phyloP scores from a whole-genome alignment of 2,113 vertebrate genomes.

The Bostrychus sinensis region DNA sequence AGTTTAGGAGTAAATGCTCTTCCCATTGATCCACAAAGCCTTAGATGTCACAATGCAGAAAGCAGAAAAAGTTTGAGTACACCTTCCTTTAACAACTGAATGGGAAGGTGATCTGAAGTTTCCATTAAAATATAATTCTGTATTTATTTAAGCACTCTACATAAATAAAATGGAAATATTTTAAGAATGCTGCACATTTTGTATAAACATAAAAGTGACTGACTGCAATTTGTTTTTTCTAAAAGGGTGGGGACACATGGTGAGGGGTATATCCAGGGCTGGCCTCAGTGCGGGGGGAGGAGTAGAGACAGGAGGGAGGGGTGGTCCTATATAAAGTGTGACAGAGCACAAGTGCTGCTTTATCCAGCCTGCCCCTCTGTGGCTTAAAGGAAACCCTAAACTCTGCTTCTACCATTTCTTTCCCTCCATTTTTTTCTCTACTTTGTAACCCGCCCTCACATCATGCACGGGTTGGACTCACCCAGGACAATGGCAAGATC shows the following conservation, averaged over 20 bases:
- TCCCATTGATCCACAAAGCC: too few relatives aligned
- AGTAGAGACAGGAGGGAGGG: constrained; percentile 12
- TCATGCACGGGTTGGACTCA: constrained; percentile 33
- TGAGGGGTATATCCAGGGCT: constrained; percentile 66
- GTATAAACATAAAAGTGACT: constrained; percentile 16
- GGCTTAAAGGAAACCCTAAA: constrained; percentile 70
- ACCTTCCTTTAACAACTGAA: too few relatives aligned
- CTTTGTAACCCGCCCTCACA: constrained; percentile 32
- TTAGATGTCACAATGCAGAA: too few relatives aligned
- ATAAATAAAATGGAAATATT: constrained; percentile 19
- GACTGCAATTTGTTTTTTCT: constrained; percentile 2
- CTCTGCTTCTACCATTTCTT: constrained; percentile 38
- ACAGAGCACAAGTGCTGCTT: constrained; percentile 75
- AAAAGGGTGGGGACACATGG: constrained; percentile 54
- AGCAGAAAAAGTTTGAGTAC: too few relatives aligned
- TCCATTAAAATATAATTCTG: too few relatives aligned
- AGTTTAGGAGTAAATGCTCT: too few relatives aligned
- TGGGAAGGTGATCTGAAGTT: too few relatives aligned
- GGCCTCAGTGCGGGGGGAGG: constrained; percentile 42
- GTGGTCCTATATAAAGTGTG: constrained; percentile 71
- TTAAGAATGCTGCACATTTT: constrained; percentile 25
- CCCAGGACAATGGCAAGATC: constrained; percentile 67
- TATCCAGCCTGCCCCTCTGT: constrained; percentile 70
- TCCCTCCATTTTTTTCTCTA: constrained; percentile 33
- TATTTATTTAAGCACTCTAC: background rate